Evolutionary conservation across 2,888 invertebrate species (phyloP), one percentile per base, ranked within the genome.

Genomic region (Drosophila colorata): DNA sequence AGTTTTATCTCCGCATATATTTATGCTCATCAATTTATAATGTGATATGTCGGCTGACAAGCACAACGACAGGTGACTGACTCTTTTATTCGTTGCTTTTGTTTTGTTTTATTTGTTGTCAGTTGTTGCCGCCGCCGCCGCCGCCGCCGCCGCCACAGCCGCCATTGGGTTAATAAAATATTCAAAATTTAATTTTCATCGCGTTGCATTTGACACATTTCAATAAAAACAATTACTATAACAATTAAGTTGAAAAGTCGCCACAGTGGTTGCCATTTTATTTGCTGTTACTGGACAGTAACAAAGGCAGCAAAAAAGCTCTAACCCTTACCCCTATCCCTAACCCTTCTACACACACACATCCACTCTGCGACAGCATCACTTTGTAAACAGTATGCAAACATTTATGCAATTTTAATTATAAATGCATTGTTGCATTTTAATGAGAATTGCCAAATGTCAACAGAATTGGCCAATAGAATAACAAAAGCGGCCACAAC

Each of bases 321-420:
- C 23, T 16, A 33, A 11, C 7, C 3, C 4, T 6, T 13, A 14
- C n/a, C 6, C 7, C 14, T 44, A 16, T 25, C 28, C 61, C 28
- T 11, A 5, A 9, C 14, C 23, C 18, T 37, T 20, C 23, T 9
- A 37, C 33, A 14, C 41, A 33, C 51, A 23, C 44, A 18, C 16
- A 11, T 4, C 4, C 13, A 13, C 33, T 13, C 33, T 48, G 35
- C 20, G 20, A 11, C 14, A 38, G 49, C 14, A 23, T 2, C 18
- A 13, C 31, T 53, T 55, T 68, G 69, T 53, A 20, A 41, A 25
- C 40, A 38, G 11, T 28, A 28, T 28, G 38, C 49, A 84, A 77
- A 80, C 85, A 74, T 69, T 66, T 71, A 78, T 74, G 69, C 61
- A 85, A 78, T 81, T 78, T 80, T 81, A 81, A 80, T 80, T 80